These are phyloP conservation scores for Aleiodes sp. DNA, from an alignment of 1,140 invertebrate species.

Conservation along the genomic window DNA sequence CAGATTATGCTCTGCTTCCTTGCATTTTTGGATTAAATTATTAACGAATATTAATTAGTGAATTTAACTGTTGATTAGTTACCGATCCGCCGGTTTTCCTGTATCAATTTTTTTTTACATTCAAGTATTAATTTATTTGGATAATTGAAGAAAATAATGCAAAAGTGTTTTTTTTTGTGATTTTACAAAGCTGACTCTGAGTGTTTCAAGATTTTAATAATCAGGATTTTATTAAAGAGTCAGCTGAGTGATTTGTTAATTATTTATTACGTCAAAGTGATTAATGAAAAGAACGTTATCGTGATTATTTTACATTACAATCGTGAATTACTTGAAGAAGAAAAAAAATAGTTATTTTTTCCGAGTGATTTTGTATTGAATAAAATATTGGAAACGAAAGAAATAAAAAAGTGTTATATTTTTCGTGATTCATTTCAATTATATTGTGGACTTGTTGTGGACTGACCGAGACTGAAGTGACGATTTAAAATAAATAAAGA, in stretches of 20 bases:
- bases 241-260: background rate
- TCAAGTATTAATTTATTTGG: too few relatives aligned
- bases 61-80: too few relatives aligned
- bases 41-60: too few relatives aligned
- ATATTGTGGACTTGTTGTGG: constrained; percentile 17
- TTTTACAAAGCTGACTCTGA: background rate
- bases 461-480: constrained; percentile 17
- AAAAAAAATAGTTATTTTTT: too few relatives aligned
- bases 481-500: too few relatives aligned
- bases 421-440: background rate
- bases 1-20: background rate
- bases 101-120: background rate
- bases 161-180: background rate
- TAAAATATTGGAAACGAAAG: too few relatives aligned
- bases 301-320: too few relatives aligned
- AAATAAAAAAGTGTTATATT: background rate
- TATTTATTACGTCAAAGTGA: background rate
- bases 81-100: background rate
- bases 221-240: background rate
- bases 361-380: background rate
- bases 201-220: too few relatives aligned
- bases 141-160: too few relatives aligned
- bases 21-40: too few relatives aligned
- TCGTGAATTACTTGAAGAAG: too few relatives aligned
- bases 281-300: too few relatives aligned